Conservation (phyloP, 1,140 invertebrate species). For the Drosophila triauraria region DNA sequence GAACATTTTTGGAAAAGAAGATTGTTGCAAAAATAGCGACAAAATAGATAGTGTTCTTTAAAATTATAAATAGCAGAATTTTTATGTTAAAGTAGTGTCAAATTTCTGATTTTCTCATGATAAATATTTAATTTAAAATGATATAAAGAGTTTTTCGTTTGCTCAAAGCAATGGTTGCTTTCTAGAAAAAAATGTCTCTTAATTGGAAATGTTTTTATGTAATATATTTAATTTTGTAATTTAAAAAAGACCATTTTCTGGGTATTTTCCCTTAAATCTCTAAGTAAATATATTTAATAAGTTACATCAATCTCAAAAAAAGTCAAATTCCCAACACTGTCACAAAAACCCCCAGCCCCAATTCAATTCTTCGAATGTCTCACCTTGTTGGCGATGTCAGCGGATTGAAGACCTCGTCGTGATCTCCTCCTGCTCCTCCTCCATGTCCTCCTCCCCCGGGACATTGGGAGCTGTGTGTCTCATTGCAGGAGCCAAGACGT, state of each 20-base stretch:
- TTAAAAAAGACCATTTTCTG: neutral
- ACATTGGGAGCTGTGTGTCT: conserved; percentile 74
- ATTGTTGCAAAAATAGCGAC: too few species aligned
- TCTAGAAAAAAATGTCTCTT: too few species aligned
- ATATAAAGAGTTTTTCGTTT: neutral
- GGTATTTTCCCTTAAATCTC: neutral
- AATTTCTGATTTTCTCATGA: accelerated
- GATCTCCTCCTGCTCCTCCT: conserved; percentile 36
- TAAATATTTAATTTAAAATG: too few species aligned
- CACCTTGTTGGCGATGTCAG: conserved; percentile 73
- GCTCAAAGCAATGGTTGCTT: too few species aligned
- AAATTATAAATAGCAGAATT: neutral
- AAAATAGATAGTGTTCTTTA: neutral
- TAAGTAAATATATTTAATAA: neutral
- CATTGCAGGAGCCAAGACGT: conserved; percentile 79
- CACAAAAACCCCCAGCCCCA: conserved; percentile 3
- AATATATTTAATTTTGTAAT: neutral
- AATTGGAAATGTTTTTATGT: neutral
- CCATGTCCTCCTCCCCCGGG: conserved; percentile 43
- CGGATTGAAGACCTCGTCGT: conserved; percentile 78
- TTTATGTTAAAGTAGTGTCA: too few species aligned
- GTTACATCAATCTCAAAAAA: neutral
- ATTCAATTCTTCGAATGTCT: conserved; percentile 41
- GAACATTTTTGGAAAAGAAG: neutral
- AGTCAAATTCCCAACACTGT: neutral